Percentiles rank a stretch among this genome's conserved stretches.
phyloP scores from a whole-genome alignment of 2,797 vertebrate genomes.

The Phoeniculus purpureus region DNA sequence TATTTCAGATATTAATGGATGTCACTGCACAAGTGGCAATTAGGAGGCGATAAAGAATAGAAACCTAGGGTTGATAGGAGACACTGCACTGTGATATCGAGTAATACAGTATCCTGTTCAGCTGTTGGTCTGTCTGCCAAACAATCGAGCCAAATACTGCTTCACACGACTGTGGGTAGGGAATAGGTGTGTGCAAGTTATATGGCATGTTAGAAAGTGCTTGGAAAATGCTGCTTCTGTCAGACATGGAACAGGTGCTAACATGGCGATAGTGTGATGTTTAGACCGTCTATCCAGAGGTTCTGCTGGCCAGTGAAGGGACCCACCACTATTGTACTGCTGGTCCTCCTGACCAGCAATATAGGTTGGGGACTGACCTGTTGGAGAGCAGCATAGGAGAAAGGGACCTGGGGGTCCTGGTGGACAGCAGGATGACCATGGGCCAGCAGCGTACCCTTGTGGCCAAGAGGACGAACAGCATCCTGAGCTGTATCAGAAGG shows the following conservation, averaged over 20 bases:
- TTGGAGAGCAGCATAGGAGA: no score
- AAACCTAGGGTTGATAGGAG: background rate
- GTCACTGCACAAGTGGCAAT: background rate
- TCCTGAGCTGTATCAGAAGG: no score
- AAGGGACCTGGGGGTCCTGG: no score
- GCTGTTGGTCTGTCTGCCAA: background rate
- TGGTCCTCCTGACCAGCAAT: background rate
- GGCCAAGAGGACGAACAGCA: no score
- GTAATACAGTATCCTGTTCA: background rate
- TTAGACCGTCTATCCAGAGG: background rate
- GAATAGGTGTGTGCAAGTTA: background rate
- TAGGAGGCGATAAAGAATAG: background rate
- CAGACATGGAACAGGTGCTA: background rate
- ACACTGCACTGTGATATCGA: background rate
- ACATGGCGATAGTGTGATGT: background rate
- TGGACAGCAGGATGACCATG: no score
- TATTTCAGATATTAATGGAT: background rate
- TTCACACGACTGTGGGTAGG: background rate
- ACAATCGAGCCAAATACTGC: background rate
- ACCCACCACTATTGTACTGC: rapidly evolving
- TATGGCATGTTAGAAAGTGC: background rate
- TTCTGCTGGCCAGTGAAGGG: background rate
- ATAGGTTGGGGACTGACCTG: no score
- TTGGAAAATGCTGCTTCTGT: background rate
- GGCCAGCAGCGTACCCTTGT: no score